These are phyloP conservation scores for Procambarus clarkii DNA, from an alignment of 1,140 invertebrate species.

Conservation along the genomic window DNA sequence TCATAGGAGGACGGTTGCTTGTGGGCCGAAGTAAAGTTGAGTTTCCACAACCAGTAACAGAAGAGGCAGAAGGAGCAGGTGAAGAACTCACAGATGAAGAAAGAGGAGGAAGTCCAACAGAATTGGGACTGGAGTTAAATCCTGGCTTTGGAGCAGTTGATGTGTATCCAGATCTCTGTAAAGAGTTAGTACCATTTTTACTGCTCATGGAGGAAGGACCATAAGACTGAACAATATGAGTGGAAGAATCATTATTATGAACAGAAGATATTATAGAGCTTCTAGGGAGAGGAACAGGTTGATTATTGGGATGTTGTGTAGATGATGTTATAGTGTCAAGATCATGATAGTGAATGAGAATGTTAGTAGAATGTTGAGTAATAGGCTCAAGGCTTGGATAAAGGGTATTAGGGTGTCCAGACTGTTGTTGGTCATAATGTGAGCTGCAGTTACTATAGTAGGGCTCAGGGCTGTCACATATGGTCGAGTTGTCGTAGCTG, in stretches of 20 bases:
- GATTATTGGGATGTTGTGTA: conserved; percentile 4
- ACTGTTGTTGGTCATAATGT: background rate
- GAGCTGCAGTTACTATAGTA: conserved; percentile 39
- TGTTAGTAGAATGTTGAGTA: conserved; percentile 71
- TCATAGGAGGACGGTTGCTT: conserved; percentile 22
- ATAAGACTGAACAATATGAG: conserved; percentile 70
- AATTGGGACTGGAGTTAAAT: conserved; percentile 5
- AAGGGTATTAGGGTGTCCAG: background rate
- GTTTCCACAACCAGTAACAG: conserved; percentile 11
- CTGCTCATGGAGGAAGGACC: conserved; percentile 48
- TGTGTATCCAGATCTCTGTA: conserved; percentile 47
- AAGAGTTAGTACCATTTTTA: conserved; percentile 42
- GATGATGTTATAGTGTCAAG: conserved; percentile 16
- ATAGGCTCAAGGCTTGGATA: conserved; percentile 47
- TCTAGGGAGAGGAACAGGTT: conserved; percentile 61
- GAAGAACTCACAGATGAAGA: conserved; percentile 32
- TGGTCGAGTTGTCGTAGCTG: conserved; percentile 24
- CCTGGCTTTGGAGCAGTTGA: conserved; percentile 12
- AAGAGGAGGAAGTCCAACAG: conserved; percentile 15
- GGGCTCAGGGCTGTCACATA: conserved; percentile 37
- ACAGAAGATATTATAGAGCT: conserved; percentile 71
- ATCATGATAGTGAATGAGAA: conserved; percentile 69
- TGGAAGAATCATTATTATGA: conserved; percentile 65
- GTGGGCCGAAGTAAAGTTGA: conserved; percentile 15
- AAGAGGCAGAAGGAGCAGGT: conserved; percentile 38